Base-by-base conservation (phyloP, 2,113 vertebrate genomes). In the Leptodactylus fuscus region DNA sequence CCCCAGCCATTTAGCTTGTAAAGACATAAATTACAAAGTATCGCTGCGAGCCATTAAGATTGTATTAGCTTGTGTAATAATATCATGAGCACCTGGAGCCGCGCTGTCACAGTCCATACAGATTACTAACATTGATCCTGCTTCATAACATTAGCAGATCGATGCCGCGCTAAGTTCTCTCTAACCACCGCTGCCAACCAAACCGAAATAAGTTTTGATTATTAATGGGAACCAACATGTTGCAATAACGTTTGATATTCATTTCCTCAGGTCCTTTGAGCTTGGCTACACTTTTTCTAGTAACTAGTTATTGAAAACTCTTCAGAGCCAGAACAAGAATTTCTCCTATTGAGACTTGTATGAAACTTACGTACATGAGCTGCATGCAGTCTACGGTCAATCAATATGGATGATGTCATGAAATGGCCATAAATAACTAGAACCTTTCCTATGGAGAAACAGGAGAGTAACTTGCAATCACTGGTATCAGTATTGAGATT, bases 111-210 rank as follows among this genome's bases (percentile, higher is more conserved):
- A 22, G 36, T 69, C 8, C 34, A 22, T 69, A 38, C 32, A 69
- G 65, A 69, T 69, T 69, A 69, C 65, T 22, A 69, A 69, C 65
- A 69, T 69, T 69, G 65, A 69, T 69, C 38, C 65, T 38, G 32
- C 7, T 69, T 38, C 65, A 22, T 38, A 69, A 69, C 65, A 69
- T 36, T n/a, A n/a, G 32, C 7, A 22, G 38, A 69, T 69, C 65
- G 5, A 69, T 69, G 65, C 34, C 10, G 65, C 22, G 38, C 65
- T 69, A 69, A 36, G 34, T 69, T 69, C 65, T 69, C 32, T 38
- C 65, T 69, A 67, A 67, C 32, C 62, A 22, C 65, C 2, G 65
- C 65, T 69, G 65, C 65, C 65, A 65, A 65, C 29, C 12, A 15
- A 20, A 69, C 5, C 4, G 16, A 38, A 69, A 69, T 36, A 69